Base-by-base conservation (phyloP, 2,797 vertebrate genomes). In the Sylvilagus floridanus region DNA sequence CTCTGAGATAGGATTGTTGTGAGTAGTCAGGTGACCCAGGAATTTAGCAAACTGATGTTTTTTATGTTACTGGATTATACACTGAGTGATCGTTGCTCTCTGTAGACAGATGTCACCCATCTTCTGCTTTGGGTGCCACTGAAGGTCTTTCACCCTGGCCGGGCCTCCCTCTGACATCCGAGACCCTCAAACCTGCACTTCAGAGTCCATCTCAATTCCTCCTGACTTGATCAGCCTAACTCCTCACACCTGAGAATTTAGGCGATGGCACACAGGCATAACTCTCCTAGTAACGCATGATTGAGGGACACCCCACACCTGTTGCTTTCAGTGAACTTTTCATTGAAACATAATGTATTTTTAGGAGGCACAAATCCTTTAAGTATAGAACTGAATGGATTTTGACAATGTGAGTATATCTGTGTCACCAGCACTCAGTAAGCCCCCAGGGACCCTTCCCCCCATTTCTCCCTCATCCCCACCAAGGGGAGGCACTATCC, bases 11-110 rank as follows among this genome's bases (percentile, higher is more conserved):
- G 54, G 6, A 17, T 90, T 35, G 28, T 91, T 66, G 57, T 77
- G 54, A 35, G 54, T 85, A 54, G 73, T 28, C 88, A 86, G 4
- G n/a, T 83, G 84, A 84, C 30, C 75, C 28, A 95, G 84, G 91
- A 87, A 69, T 88, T 42, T 77, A 35, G 32, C n/a, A 32, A 47
- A 79, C 78, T 54, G 28, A 11, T 62, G 1, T 52, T 87, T 87
- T 95, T 84, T 84, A 57, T 63, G 50, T 54, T 10, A 37, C 26
- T 78, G 68, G 50, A 42, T 57, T 78, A 13, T 26, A 78, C 4
- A 26, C n/a, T 54, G 28, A 84, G 35, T 62, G 37, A 5, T 9
- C 60, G 4, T 72, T 37, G 16, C 30, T 91, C 50, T 79, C 60
- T 82, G 16, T 4, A 24, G 79, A 52, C 32, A 78, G 17, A 42